phyloP scores from a whole-genome alignment of 2,888 invertebrate genomes.

The Auanema sp. region DNA sequence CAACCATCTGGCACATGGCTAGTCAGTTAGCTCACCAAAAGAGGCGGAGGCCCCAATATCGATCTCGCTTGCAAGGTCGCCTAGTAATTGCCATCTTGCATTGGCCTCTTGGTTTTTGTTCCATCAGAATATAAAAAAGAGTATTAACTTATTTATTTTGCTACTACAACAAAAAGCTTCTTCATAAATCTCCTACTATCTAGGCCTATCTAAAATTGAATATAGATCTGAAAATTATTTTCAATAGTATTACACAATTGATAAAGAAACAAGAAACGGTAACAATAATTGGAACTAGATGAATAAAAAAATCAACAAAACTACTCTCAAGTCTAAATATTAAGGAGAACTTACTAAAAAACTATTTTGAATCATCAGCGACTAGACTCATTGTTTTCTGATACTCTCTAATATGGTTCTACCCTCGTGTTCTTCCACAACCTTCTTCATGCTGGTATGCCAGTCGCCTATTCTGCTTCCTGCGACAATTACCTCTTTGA shows the following conservation, averaged over 20 bases:
- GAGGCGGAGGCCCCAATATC: constrained; percentile 1
- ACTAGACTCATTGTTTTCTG: constrained; percentile 2
- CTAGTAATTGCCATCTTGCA: constrained; percentile 6
- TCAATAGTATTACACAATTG: too few relatives aligned
- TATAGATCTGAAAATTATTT: too few relatives aligned
- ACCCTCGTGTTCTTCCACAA: constrained; percentile 42
- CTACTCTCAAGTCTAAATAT: too few relatives aligned
- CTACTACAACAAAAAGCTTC: too few relatives aligned
- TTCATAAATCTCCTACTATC: too few relatives aligned
- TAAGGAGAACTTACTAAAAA: too few relatives aligned
- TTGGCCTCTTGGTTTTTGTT: not conserved
- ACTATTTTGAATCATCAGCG: not conserved
- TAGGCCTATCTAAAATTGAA: too few relatives aligned
- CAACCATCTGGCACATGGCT: not conserved
- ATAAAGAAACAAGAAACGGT: too few relatives aligned
- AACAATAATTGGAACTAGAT: too few relatives aligned
- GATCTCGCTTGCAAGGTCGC: constrained; percentile 1
- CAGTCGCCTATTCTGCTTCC: constrained; percentile 48
- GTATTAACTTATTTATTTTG: too few relatives aligned
- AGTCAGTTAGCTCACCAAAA: constrained; percentile 11
- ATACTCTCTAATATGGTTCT: constrained; percentile 16
- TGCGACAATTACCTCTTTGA: constrained; percentile 53
- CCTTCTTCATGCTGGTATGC: constrained; percentile 45
- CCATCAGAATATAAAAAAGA: too few relatives aligned
- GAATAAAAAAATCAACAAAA: too few relatives aligned